Percentiles rank a stretch among this genome's conserved stretches.
Evolutionary conservation across 2,888 invertebrate genomes (phyloP).

Genomic region (Tenthredo mesomela): DNA sequence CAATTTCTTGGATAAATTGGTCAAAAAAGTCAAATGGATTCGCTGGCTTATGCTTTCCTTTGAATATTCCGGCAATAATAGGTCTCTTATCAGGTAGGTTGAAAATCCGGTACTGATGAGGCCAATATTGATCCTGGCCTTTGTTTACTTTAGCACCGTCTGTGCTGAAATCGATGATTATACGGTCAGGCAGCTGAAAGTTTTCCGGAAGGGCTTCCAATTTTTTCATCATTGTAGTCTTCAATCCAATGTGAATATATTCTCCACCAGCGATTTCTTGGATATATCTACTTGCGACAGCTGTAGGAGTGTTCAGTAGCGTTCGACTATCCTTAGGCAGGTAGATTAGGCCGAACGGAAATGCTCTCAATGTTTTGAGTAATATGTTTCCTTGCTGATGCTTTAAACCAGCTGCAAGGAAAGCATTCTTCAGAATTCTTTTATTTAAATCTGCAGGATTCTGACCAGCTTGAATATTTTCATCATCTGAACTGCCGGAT

Average conservation of each 20-base stretch:
- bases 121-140: constrained; percentile 53
- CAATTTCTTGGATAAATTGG: constrained; percentile 42
- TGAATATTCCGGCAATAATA: constrained; percentile 54
- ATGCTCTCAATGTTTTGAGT: constrained; percentile 47
- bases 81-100: constrained; percentile 52
- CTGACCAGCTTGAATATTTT: neutral
- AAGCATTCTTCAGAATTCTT: neutral
- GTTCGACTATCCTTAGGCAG: constrained; percentile 54
- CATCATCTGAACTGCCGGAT: neutral
- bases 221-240: constrained; percentile 43
- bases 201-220: constrained; percentile 9
- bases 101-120: constrained; percentile 53
- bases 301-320: constrained; percentile 50
- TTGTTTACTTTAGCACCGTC: constrained; percentile 25
- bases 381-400: constrained; percentile 40
- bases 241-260: constrained; percentile 55
- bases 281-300: constrained; percentile 28
- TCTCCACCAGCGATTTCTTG: constrained; percentile 47
- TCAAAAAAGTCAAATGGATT: constrained; percentile 53
- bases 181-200: constrained; percentile 7
- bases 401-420: neutral
- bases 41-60: constrained; percentile 43
- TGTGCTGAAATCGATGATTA: constrained; percentile 45
- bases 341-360: constrained; percentile 44
- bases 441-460: neutral